Evolutionary conservation across 2,797 vertebrate genomes (phyloP), one percentile per base, ranked within the genome.

Genomic region (Tarsius wallacei): DNA sequence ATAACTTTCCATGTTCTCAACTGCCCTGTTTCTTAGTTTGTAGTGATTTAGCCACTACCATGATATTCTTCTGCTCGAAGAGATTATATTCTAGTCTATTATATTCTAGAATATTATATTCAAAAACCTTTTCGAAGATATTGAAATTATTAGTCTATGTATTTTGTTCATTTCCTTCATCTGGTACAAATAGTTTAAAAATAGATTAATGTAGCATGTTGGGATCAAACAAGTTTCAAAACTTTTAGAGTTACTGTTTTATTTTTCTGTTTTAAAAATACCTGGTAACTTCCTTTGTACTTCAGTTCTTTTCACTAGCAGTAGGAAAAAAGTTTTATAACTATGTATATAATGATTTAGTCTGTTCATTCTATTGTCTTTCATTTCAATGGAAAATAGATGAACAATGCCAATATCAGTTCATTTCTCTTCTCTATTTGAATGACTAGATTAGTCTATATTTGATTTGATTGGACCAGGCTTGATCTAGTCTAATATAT

Each of bases 51-150:
- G 22, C 47, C 33, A 71, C 33, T 66, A n/a, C 49, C 17, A 59
- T 73, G 61, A 47, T 5, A 59, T 51, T 85, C 28, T 95, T 96
- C 64, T 94, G 47, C 31, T 85, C 95, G 57, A 77, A 24, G 47
- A 76, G 24, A 68, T 80, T 84, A 5, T 57, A 70, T 71, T 94
- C 73, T 96, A 86, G 17, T 92, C 21, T 96, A 91, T 83, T 95
- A 33, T 94, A 77, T 1, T 70, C 5, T 94, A 49, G 10, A 94
- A 94, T 42, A 5, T 42, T 42, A 36, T 94, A n/a, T 87, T 3
- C 31, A 76, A 70, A 90, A 83, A 53, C 61, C 16, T 78, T 92
- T 90, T 82, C 81, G 73, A 93, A 85, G 47, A 76, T 61, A 55
- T 2, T 63, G 28, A 94, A 94, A 74, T 90, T 73, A 68, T 49